These are phyloP conservation scores for Hydrolagus affinis DNA, from an alignment of 2,113 vertebrate species.

Conservation along the genomic window DNA sequence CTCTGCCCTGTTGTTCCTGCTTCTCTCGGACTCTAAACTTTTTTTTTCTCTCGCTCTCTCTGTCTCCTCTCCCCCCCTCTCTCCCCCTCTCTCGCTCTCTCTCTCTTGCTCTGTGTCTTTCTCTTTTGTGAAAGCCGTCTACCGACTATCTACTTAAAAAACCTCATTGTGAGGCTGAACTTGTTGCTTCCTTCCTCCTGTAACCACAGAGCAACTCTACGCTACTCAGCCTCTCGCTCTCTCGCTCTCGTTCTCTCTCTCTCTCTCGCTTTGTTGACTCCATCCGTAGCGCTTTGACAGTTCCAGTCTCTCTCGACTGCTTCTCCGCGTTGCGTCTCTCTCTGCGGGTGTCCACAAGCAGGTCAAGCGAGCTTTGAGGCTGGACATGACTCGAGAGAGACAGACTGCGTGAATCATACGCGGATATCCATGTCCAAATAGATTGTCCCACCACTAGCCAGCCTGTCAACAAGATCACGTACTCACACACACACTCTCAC, in stretches of 20 bases:
- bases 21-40: not conserved
- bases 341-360: too few species aligned
- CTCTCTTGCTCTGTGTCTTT: not conserved
- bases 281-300: not conserved
- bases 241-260: not conserved
- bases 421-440: too few species aligned
- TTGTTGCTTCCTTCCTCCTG: conserved; percentile 1
- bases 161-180: not conserved
- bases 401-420: too few species aligned
- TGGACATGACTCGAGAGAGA: too few species aligned
- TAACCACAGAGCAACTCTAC: not conserved
- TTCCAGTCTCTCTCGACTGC: too few species aligned
- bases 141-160: not conserved
- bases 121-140: not conserved
- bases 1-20: not conserved
- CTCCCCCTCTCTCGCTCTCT: not conserved
- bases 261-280: not conserved
- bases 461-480: too few species aligned
- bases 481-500: too few species aligned
- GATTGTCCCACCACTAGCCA: too few species aligned
- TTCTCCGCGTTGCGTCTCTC: too few species aligned
- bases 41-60: not conserved
- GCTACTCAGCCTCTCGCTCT: not conserved
- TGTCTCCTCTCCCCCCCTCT: not conserved
- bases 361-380: too few species aligned